A percentile compares a stretch with the other conserved stretches of the same genome.
These are phyloP conservation scores for Stichodactyla mertensii DNA, from an alignment of 64 coral and sea anemone genomes.

Conservation along the genomic window DNA sequence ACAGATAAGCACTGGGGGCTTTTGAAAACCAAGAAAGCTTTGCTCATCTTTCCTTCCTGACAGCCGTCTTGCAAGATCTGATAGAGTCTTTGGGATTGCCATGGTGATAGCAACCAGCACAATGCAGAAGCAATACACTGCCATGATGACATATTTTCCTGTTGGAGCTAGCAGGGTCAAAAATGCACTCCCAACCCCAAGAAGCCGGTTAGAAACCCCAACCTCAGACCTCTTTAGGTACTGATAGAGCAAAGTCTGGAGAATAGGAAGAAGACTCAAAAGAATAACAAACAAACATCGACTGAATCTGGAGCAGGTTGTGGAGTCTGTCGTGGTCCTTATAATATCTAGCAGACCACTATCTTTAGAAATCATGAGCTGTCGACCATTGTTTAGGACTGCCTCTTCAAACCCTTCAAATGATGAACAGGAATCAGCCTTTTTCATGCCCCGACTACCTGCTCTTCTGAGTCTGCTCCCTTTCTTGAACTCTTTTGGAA, in stretches of 20 bases:
- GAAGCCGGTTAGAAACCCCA: constrained; percentile 35
- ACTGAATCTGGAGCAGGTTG: constrained; percentile 53
- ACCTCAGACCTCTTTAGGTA: constrained; percentile 63
- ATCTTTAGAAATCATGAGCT: constrained; percentile 54
- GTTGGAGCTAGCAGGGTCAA: constrained; percentile 39
- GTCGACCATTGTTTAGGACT: not conserved
- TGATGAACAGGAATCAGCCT: constrained; percentile 17
- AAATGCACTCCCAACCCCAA: constrained; percentile 65
- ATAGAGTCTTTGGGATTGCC: constrained; percentile 86
- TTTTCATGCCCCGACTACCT: constrained; percentile 17
- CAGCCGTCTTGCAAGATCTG: constrained; percentile 75
- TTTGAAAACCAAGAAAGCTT: constrained; percentile 87
- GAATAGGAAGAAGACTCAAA: constrained; percentile 55
- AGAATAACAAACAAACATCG: constrained; percentile 81
- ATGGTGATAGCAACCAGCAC: constrained; percentile 63
- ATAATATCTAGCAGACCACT: constrained; percentile 60
- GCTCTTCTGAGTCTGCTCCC: constrained; percentile 3
- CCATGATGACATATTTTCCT: constrained; percentile 28
- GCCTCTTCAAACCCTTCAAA: constrained; percentile 33
- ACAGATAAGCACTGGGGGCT: constrained; percentile 60
- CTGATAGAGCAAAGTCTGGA: constrained; percentile 62
- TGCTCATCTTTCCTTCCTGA: constrained; percentile 81
- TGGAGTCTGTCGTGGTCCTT: constrained; percentile 54
- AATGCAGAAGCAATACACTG: constrained; percentile 78
- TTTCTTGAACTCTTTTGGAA: constrained; percentile 88